Conservation (phyloP, 2,888 invertebrate genomes). For the Polydrusus cervinus region DNA sequence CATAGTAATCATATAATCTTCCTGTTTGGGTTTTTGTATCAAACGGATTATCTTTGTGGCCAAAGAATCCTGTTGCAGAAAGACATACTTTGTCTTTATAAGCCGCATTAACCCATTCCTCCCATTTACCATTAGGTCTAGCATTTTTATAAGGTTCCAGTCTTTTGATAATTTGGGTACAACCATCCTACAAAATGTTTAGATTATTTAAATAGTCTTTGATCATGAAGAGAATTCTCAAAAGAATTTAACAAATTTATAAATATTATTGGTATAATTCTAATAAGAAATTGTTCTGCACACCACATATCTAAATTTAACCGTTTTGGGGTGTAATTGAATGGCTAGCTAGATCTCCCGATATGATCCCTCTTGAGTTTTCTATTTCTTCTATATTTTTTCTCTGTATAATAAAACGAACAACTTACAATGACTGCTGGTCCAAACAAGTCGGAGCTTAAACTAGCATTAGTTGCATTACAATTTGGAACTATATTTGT, state of each 20-base stretch:
- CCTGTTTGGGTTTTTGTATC: constrained; percentile 77
- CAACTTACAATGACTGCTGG: constrained; percentile 84
- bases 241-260: no score
- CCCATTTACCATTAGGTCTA: constrained; percentile 88
- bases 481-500: constrained; percentile 95
- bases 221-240: not conserved
- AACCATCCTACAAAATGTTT: constrained; percentile 39
- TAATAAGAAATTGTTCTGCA: no score
- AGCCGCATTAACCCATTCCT: constrained; percentile 86
- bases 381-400: no score
- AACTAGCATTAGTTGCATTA: constrained; percentile 91
- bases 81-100: constrained; percentile 85
- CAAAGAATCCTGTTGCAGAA: constrained; percentile 78
- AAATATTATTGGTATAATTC: no score
- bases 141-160: constrained; percentile 83
- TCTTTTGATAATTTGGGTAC: constrained; percentile 65
- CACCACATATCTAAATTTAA: no score
- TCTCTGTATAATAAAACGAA: no score
- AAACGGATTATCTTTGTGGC: not conserved
- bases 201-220: no score
- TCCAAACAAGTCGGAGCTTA: constrained; percentile 92
- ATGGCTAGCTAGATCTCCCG: no score
- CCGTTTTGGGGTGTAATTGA: no score
- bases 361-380: no score
- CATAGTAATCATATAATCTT: constrained; percentile 86